phyloP scores from a whole-genome alignment of 2,888 invertebrate genomes.

The Heliconius erato region DNA sequence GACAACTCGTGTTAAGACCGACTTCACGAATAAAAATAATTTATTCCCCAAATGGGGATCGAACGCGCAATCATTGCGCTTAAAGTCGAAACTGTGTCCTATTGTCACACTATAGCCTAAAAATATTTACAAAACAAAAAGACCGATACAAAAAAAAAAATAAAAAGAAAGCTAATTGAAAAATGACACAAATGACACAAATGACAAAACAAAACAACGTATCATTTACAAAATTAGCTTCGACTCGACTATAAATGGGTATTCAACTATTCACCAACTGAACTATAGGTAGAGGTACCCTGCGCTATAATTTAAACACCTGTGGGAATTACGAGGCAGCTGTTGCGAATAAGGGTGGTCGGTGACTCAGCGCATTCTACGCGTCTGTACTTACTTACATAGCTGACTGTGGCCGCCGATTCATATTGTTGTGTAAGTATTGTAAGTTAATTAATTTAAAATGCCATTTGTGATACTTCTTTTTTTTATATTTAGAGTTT shows the following conservation, averaged over 20 bases:
- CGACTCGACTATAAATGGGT: neutral
- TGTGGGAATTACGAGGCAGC: constrained; percentile 40
- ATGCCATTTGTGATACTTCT: neutral
- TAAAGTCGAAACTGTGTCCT: too few species aligned
- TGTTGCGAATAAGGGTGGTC: constrained; percentile 43
- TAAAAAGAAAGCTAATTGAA: constrained; percentile 54
- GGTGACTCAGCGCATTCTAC: constrained; percentile 66
- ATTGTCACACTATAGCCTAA: too few species aligned
- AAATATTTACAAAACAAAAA: neutral
- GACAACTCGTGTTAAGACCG: neutral
- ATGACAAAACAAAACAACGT: constrained; percentile 24
- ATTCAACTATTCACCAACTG: neutral
- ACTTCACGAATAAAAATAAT: too few species aligned
- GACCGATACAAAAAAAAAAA: constrained; percentile 19
- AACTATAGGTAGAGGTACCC: neutral
- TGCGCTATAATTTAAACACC: constrained; percentile 37
- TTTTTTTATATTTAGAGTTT: too few species aligned
- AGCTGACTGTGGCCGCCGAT: neutral
- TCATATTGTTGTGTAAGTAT: neutral
- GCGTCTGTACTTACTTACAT: constrained; percentile 63
- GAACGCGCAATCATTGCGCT: too few species aligned
- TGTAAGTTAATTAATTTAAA: neutral
- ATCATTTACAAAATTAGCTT: constrained; percentile 21
- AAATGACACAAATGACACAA: constrained; percentile 18
- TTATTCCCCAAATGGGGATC: too few species aligned